A percentile compares a stretch with the other conserved stretches of the same genome.
Evolutionary conservation across 2,797 vertebrate genomes (phyloP).

Genomic region (Fringilla coelebs): DNA sequence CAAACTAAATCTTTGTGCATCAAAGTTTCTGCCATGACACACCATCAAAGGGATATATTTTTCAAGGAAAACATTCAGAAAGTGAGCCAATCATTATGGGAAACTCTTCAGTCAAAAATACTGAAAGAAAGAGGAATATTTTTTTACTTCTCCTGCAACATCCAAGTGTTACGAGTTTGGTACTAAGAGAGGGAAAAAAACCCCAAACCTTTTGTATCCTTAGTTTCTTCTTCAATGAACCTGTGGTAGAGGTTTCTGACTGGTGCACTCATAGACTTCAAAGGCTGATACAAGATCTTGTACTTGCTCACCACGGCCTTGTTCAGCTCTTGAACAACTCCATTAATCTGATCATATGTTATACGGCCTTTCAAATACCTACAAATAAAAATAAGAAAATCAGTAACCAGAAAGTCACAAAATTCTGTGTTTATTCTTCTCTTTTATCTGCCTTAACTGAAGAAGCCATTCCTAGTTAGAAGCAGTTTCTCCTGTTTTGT

Average conservation of each 20-base stretch:
- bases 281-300: conserved; percentile 81
- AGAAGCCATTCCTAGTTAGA: not conserved
- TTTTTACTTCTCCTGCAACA: not conserved
- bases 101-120: not conserved
- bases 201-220: conserved; percentile 88
- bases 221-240: conserved; percentile 86
- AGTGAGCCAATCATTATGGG: not conserved
- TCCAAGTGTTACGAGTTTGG: fast-evolving
- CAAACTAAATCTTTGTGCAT: not conserved
- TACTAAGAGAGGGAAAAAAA: not conserved
- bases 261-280: conserved; percentile 71
- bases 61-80: not conserved
- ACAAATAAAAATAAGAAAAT: not conserved
- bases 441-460: not conserved
- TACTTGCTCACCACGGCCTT: conserved; percentile 82
- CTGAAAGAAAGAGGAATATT: not conserved
- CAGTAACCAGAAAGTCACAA: not conserved
- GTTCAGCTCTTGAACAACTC: conserved; percentile 81
- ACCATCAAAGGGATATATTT: not conserved
- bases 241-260: conserved; percentile 79
- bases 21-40: not conserved
- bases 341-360: conserved; percentile 83
- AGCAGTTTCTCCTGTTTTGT: not conserved
- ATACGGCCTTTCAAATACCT: conserved; percentile 94
- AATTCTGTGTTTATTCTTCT: not conserved